Evolutionary conservation across 2,113 vertebrate species (phyloP).

Genomic region (Neolamprologus longior): DNA sequence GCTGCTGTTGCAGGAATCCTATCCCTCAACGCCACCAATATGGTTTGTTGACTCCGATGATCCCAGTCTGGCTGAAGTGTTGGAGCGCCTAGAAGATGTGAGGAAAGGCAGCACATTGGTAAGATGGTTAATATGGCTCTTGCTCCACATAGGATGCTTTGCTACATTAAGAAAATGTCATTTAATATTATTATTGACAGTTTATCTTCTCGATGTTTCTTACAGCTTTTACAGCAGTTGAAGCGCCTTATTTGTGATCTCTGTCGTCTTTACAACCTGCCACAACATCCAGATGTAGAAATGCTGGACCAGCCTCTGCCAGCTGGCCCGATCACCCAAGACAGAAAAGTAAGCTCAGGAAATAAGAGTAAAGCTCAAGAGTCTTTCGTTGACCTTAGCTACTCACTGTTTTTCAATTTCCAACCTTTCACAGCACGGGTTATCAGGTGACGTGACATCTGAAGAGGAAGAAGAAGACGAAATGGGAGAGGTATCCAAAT

Average conservation of each 20-base stretch:
- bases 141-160: not conserved
- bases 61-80: constrained; percentile 90
- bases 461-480: constrained; percentile 96
- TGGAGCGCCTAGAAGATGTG: constrained; percentile 92
- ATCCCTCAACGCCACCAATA: constrained; percentile 92
- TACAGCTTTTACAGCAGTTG: constrained; percentile 90
- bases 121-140: constrained; percentile 31
- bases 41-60: constrained; percentile 99
- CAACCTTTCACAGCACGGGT: constrained; percentile 54
- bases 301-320: constrained; percentile 96
- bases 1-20: constrained; percentile 81
- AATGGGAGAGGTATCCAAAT: constrained; percentile 81
- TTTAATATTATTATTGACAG: not conserved
- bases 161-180: not conserved
- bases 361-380: not conserved
- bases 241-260: constrained; percentile 95
- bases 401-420: not conserved
- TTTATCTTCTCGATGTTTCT: not conserved
- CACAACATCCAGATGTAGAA: constrained; percentile 94
- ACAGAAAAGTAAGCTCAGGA: constrained; percentile 56
- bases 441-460: constrained; percentile 88
- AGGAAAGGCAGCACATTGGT: constrained; percentile 92
- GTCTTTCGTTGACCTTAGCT: not conserved
- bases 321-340: constrained; percentile 78
- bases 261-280: constrained; percentile 95